These are phyloP conservation scores for Fundulus diaphanus DNA, from an alignment of 2,797 vertebrate species.

Conservation along the genomic window DNA sequence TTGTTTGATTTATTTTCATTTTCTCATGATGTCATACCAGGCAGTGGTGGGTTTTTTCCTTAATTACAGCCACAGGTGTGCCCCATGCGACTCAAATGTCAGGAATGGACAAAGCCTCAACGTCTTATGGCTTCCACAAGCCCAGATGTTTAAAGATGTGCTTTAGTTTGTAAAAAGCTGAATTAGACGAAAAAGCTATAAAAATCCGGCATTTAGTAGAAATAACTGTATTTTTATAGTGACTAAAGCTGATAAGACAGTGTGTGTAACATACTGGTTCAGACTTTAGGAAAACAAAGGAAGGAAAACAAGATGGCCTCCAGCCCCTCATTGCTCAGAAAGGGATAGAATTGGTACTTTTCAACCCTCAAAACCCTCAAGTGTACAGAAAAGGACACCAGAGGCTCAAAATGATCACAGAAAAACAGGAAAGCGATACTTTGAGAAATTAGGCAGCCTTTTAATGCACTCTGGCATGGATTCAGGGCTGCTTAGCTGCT, in stretches of 20 bases:
- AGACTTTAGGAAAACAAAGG: background rate
- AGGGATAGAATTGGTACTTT: background rate
- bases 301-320: conserved; percentile 7
- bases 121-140: too few species aligned
- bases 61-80: too few species aligned
- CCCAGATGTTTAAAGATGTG: too few species aligned
- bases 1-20: background rate
- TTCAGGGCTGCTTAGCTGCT: background rate
- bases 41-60: too few species aligned
- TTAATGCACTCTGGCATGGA: background rate
- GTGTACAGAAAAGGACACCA: too few species aligned
- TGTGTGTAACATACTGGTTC: background rate
- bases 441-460: background rate
- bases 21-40: background rate
- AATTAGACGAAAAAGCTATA: background rate
- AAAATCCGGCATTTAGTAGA: background rate
- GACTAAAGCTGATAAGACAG: background rate
- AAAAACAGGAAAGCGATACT: background rate
- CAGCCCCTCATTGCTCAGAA: background rate
- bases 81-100: too few species aligned
- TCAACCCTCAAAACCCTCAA: background rate
- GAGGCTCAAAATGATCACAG: background rate
- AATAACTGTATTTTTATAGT: background rate
- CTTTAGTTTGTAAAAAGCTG: too few species aligned
- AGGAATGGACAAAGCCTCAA: too few species aligned